Evolutionary conservation across 2,888 invertebrate genomes (phyloP), one percentile per base, ranked within the genome.

Genomic region (Seira sanloemensis): DNA sequence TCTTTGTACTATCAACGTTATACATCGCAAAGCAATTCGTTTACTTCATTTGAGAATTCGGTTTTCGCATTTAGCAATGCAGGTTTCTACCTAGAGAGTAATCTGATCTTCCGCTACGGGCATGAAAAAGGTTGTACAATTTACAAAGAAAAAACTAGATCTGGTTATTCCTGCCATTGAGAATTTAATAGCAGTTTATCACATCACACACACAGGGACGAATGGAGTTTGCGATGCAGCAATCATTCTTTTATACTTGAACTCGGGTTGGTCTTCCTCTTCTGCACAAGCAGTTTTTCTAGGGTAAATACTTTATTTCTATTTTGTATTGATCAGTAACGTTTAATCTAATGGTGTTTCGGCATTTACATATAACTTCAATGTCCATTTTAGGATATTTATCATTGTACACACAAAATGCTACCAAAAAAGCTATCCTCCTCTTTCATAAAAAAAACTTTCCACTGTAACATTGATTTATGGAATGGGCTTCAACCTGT

Each of bases 31-130:
- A 4, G n/a, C 58, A n/a, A 58, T 76, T 66, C 27, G 65, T 72
- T 65, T 19, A 78, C 78, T 78, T 78, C 78, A 24, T 50, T 46
- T 5, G n/a, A 58, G n/a, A 58, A 58, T 76, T 84, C 84, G 79
- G 78, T 79, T 84, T 84, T 84, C 79, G 76, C 84, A 76, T 84
- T 84, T 84, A 84, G 76, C 76, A 79, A 79, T 79, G 84, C 84
- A 84, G 84, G 79, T 84, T 84, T 75, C 77, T 58, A 72, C 79
- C 71, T 62, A 78, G 69, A 37, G 71, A 75, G 78, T 84, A 84
- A 84, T 84, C 78, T 74, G 84, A 84, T 79, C 84, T 71, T 77
- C 71, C 79, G 84, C 79, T 78, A 79, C 71, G 79, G 78, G 84
- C 84, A 79, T 84, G 84, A 84, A 84, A 78, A 78, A 84, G 84